These are phyloP conservation scores for Otus sunia DNA, from an alignment of 2,113 vertebrate genomes.

Conservation along the genomic window DNA sequence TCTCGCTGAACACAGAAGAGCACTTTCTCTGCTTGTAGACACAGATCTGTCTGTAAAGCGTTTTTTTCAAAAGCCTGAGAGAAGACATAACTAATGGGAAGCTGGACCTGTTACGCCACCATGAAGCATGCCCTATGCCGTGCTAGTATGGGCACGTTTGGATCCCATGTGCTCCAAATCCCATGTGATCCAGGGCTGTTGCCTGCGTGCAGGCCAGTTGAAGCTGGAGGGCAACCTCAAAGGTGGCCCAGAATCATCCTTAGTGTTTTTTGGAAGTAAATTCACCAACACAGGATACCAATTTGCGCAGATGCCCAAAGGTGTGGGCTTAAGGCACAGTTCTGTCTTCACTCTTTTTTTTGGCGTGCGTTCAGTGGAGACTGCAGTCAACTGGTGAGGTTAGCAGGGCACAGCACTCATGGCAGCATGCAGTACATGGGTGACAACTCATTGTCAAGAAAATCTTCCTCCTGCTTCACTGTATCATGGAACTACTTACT, in stretches of 20 bases:
- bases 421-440: background rate
- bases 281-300: background rate
- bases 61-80: background rate
- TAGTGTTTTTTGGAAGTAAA: background rate
- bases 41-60: background rate
- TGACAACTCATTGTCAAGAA: background rate
- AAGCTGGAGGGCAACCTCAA: background rate
- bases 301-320: background rate
- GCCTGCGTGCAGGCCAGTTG: fast-evolving
- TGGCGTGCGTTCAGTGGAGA: background rate
- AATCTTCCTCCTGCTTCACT: background rate
- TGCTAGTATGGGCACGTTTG: background rate
- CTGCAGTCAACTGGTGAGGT: background rate
- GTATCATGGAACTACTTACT: background rate
- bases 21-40: background rate
- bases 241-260: background rate
- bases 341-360: background rate
- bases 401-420: background rate
- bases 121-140: no score
- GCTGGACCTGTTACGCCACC: background rate
- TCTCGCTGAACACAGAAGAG: background rate
- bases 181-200: fast-evolving
- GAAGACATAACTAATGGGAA: background rate
- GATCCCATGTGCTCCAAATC: background rate
- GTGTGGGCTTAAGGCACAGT: background rate